These are phyloP conservation scores for Hydrozoanthus tunicans DNA, from an alignment of 64 coral and sea anemone species.

Conservation along the genomic window DNA sequence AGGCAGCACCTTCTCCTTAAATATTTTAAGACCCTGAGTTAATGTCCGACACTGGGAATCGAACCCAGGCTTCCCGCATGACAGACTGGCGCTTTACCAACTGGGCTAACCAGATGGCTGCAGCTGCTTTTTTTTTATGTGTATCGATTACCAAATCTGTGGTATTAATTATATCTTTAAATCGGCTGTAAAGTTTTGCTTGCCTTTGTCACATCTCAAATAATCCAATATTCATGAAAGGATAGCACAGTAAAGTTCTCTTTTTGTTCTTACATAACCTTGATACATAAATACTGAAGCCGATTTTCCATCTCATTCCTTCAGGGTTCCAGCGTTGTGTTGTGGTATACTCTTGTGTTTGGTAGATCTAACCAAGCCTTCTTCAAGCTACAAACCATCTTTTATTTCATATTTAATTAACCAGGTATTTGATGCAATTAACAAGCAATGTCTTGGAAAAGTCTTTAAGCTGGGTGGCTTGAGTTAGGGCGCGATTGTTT, in stretches of 20 bases:
- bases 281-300: not conserved
- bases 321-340: conserved; percentile 20
- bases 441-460: not conserved
- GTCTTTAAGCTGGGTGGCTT: not conserved
- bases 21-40: too few species aligned
- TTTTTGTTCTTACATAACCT: not conserved
- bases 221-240: too few species aligned
- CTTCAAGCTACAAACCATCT: not conserved
- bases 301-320: not conserved
- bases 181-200: too few species aligned
- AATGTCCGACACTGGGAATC: too few species aligned
- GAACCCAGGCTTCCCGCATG: too few species aligned
- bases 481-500: not conserved
- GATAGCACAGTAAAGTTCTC: not conserved
- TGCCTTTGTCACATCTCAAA: too few species aligned
- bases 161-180: too few species aligned
- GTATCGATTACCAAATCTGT: too few species aligned
- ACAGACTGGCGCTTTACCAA: too few species aligned
- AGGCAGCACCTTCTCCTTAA: too few species aligned
- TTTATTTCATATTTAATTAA: conserved; percentile 17
- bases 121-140: too few species aligned
- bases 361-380: not conserved
- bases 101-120: too few species aligned
- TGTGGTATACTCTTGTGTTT: conserved; percentile 15
- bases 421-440: not conserved